Evolutionary conservation across 2,113 vertebrate species (phyloP), one percentile per base, ranked within the genome.

Genomic region (Manacus vitellinus): DNA sequence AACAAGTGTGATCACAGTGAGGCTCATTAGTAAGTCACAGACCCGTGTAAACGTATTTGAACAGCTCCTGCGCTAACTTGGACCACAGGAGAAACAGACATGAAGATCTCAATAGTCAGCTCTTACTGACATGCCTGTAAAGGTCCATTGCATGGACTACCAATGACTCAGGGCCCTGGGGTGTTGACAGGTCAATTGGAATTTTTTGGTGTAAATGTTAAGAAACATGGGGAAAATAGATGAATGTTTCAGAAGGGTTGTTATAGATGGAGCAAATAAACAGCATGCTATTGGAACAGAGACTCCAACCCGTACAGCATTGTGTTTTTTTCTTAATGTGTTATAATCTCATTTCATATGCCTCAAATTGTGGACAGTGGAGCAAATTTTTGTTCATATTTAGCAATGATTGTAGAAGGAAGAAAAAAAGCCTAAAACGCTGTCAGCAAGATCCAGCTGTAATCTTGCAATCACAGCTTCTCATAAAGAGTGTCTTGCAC

Each of bases 371-470:
- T 27, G 62, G 56, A 65, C 70, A 92, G 44, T 6, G 10, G 41
- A 94, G 33, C 10, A 75, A 52, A 78, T 61, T 75, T 92, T 93
- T 91, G 77, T 78, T 76, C 80, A 86, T 90, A 92, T 88, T 95
- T 86, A 72, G 72, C 68, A 66, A 85, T 75, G 68, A 79, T 17
- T 74, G 9, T 61, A 82, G 62, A 82, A 70, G 28, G 39, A 74
- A 74, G 14, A 27, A 94, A 37, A 74, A 52, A 91, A 62, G 4
- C 24, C 23, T 39, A 70, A 63, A 71, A 72, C 70, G 63, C 72
- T 87, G 75, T 91, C 56, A 95, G 92, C 93, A 97, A 87, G 83
- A 85, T 68, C 70, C 94, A 97, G 83, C 72, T 95, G 92, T 28
- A 56, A 94, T 76, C 95, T 87, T 70, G 82, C 62, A 59, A 33